Base-by-base conservation (phyloP, 1,140 invertebrate genomes). In the Hesperophylax magnus region DNA sequence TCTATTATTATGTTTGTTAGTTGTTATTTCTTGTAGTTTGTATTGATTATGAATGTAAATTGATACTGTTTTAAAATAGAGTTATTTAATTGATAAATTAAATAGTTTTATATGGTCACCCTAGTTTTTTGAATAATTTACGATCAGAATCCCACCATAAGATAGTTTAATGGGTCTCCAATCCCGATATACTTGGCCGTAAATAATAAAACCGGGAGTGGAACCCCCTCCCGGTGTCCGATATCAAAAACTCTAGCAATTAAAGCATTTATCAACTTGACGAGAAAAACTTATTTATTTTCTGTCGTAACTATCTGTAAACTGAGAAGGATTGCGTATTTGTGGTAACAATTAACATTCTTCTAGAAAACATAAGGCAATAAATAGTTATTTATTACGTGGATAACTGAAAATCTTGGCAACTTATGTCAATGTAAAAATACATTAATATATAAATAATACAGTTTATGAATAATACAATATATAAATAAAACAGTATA, bases 101-200 rank as follows among this genome's bases (percentile, higher is more conserved):
- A 27, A 27, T 27, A 27, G 27, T n/a, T n/a, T n/a, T n/a, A n/a
- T n/a, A 15, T 27, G 53, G 71, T 74, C 71, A 27, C 53, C 71
- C 71, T 20, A 22, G 14, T 4, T 7, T 47, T n/a, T 24, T 56
- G 53, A 54, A 74, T 74, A 74, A 74, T 74, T 74, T 74, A 74
- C 71, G 71, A 74, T 74, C 71, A 24, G 52, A 74, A 54, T 74
- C 65, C 65, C 53, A 27, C 53, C 71, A 54, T 27, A 54, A n/a
- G 47, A 74, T 54, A 54, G 56, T 56, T 77, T 34, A 77, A 77
- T 60, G 54, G 56, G 54, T 39, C 74, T 31, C 74, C 58, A 69
- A 78, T 78, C 77, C 65, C 63, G 77, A 78, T 78, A 78, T 78
- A 78, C 39, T 34, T 52, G 24, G 69, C 54, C 78, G 69, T 79